These are phyloP conservation scores for Cheilosia vernalis DNA, from an alignment of 2,888 invertebrate genomes.

Conservation along the genomic window DNA sequence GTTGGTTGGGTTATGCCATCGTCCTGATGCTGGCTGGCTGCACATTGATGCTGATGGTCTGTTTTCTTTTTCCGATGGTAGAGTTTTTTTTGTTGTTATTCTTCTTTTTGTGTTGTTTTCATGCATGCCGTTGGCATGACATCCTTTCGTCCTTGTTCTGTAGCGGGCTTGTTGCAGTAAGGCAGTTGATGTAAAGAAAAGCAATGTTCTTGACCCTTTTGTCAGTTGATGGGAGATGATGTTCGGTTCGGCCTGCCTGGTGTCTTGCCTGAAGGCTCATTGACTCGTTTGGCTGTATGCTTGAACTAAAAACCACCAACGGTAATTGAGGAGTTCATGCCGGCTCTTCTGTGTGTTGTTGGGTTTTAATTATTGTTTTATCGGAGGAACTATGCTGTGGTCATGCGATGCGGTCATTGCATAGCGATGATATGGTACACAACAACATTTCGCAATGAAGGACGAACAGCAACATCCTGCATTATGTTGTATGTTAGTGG, in stretches of 20 bases:
- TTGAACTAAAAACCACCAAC: slow-evolving; percentile 20
- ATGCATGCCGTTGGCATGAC: slow-evolving; percentile 63
- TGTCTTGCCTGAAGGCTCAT: slow-evolving; percentile 69
- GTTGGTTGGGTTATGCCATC: slow-evolving; percentile 67
- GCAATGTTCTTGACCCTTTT: slow-evolving; percentile 63
- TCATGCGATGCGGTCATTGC: slow-evolving; percentile 10
- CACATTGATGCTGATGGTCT: slow-evolving; percentile 51
- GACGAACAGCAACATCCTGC: too few species aligned
- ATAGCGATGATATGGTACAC: neutral
- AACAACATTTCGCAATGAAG: neutral
- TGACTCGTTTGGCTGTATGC: slow-evolving; percentile 13
- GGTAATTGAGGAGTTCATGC: slow-evolving; percentile 44
- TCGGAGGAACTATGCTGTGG: slow-evolving; percentile 15
- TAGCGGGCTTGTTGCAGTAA: slow-evolving; percentile 24
- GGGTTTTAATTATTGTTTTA: slow-evolving; percentile 53
- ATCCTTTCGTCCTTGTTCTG: slow-evolving; percentile 57
- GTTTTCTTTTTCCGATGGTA: slow-evolving; percentile 16
- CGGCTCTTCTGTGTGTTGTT: slow-evolving; percentile 18
- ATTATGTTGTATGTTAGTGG: too few species aligned
- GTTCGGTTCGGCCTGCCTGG: slow-evolving; percentile 48
- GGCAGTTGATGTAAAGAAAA: slow-evolving; percentile 31
- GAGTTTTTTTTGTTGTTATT: slow-evolving; percentile 15
- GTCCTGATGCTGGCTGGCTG: slow-evolving; percentile 58
- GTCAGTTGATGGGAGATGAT: slow-evolving; percentile 52
- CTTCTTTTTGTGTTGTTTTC: slow-evolving; percentile 61